These are phyloP conservation scores for Pherbina coryleti DNA, from an alignment of 2,888 invertebrate species.

Conservation along the genomic window DNA sequence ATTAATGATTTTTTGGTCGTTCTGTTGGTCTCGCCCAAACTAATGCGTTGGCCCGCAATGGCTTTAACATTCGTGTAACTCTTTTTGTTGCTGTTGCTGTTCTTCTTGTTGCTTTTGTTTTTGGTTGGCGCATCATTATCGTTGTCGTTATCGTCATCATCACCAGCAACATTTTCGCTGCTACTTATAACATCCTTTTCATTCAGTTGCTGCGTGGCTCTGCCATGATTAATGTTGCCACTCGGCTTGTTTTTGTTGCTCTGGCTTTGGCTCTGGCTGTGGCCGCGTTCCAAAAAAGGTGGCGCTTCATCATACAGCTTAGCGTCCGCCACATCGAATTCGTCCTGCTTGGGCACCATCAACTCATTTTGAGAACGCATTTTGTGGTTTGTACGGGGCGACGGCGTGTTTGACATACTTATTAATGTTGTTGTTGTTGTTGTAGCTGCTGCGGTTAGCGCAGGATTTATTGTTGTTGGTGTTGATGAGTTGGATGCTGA, in stretches of 20 bases:
- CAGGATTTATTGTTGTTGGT: constrained; percentile 15
- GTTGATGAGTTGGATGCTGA: constrained; percentile 39
- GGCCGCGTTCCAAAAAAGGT: constrained; percentile 39
- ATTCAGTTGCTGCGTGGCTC: not conserved
- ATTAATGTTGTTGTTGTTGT: not conserved
- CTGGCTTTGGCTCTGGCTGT: not conserved
- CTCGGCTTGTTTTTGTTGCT: not conserved
- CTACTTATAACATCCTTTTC: not conserved
- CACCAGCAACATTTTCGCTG: not conserved
- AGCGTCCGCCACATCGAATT: constrained; percentile 69
- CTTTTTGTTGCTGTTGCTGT: not conserved
- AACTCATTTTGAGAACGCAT: constrained; percentile 68
- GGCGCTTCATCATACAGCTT: constrained; percentile 61
- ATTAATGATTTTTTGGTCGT: constrained; percentile 67
- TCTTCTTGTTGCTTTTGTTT: not conserved
- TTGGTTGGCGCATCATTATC: not conserved
- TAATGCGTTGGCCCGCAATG: constrained; percentile 79
- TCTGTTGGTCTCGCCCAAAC: constrained; percentile 72
- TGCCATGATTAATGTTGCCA: not conserved
- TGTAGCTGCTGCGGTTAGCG: not conserved
- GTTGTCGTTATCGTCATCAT: not conserved
- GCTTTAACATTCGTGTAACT: constrained; percentile 73
- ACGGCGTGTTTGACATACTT: not conserved
- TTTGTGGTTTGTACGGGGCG: not conserved
- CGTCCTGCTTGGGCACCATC: constrained; percentile 71